Conservation (phyloP, 2,797 vertebrate species). For the Gephyroberyx darwinii region DNA sequence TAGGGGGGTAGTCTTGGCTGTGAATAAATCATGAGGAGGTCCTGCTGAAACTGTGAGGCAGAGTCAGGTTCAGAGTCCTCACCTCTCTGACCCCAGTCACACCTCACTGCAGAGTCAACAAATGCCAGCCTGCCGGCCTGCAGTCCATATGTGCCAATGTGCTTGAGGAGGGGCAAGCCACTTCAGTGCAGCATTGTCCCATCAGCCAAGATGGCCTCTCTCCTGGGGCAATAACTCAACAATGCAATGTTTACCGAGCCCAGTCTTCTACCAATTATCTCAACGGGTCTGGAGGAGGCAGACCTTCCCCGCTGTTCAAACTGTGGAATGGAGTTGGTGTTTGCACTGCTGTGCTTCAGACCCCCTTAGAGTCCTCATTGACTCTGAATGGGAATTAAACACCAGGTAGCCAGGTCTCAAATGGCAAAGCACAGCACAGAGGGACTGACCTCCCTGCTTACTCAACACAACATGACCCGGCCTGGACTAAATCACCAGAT, state of each 20-base stretch:
- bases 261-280: conserved; percentile 72
- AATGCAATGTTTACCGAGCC: conserved; percentile 73
- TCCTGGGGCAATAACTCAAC: conserved; percentile 70
- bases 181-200: conserved; percentile 55
- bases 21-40: conserved; percentile 50
- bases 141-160: conserved; percentile 63
- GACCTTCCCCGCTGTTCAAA: conserved; percentile 68
- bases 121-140: conserved; percentile 59
- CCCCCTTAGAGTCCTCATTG: conserved; percentile 38
- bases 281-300: conserved; percentile 55
- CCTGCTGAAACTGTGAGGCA: conserved; percentile 41
- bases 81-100: conserved; percentile 70
- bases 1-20: conserved; percentile 18
- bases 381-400: conserved; percentile 62
- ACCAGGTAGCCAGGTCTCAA: conserved; percentile 48
- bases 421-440: conserved; percentile 22
- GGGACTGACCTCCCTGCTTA: conserved; percentile 19
- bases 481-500: conserved; percentile 45
- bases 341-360: conserved; percentile 67
- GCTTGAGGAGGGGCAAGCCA: conserved; percentile 40
- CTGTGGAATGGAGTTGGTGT: conserved; percentile 64
- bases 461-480: conserved; percentile 18
- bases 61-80: conserved; percentile 61
- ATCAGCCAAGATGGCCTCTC: conserved; percentile 57
- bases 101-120: conserved; percentile 74